A percentile compares a stretch with the other conserved stretches of the same genome.
Evolutionary conservation across 2,888 invertebrate genomes (phyloP).

Genomic region (Sipha maydis): DNA sequence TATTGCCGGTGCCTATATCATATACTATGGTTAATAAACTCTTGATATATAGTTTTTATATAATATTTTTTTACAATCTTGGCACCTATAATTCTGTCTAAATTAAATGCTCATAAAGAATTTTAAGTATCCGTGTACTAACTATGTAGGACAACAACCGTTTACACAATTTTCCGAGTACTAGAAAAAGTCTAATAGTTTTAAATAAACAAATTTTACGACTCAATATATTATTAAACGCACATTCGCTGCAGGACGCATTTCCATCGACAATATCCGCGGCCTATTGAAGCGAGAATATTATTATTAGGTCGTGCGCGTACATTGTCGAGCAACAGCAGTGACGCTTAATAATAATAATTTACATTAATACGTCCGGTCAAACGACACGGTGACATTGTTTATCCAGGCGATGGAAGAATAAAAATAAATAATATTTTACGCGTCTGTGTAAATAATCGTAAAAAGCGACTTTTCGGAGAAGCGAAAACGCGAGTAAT

Average conservation of each 20-base stretch:
- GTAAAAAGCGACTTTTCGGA: constrained; percentile 27
- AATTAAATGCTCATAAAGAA: constrained; percentile 9
- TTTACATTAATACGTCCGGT: constrained; percentile 31
- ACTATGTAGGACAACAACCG: neutral
- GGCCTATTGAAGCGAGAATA: neutral
- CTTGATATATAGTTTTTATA: constrained; percentile 4
- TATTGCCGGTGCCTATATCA: neutral
- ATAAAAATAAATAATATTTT: neutral
- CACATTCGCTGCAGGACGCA: constrained; percentile 11
- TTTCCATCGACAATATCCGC: neutral
- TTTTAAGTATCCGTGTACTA: neutral
- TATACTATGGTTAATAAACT: neutral
- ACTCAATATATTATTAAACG: neutral
- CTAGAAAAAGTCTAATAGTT: constrained; percentile 12
- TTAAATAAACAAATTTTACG: constrained; percentile 26
- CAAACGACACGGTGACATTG: constrained; percentile 1
- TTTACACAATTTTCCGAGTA: constrained; percentile 12
- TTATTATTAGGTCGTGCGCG: neutral
- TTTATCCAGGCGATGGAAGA: neutral
- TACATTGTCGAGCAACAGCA: neutral
- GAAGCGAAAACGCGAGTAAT: neutral
- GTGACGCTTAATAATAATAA: constrained; percentile 29
- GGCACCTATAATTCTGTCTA: neutral
- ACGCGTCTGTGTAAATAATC: constrained; percentile 11
- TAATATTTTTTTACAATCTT: neutral